Percentiles rank a stretch among this genome's conserved stretches.
phyloP scores from a whole-genome alignment of 2,113 vertebrate genomes.

The Cygnus atratus region DNA sequence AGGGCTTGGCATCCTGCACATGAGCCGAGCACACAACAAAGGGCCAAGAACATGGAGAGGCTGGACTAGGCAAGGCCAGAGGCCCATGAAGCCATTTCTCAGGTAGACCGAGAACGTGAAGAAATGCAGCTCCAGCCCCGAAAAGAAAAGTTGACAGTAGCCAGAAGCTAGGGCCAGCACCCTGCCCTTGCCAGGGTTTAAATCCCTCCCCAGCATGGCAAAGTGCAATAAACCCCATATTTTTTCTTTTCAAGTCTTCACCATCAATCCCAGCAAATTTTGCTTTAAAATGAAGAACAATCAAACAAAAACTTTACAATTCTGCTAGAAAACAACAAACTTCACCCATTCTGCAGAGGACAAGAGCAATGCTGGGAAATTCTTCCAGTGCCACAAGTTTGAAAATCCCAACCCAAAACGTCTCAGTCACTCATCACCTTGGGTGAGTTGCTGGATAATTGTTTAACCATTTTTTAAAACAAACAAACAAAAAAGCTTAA shows the following conservation, averaged over 20 bases:
- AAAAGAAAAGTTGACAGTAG: background rate
- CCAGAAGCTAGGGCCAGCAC: background rate
- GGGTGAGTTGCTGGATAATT: background rate
- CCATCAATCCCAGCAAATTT: background rate
- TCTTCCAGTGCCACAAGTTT: conserved; percentile 19
- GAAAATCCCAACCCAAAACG: background rate
- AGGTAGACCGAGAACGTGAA: background rate
- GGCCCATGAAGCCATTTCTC: background rate
- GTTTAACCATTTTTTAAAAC: background rate
- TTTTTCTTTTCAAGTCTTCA: background rate
- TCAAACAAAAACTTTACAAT: background rate
- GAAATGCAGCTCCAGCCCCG: background rate
- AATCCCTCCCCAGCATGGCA: background rate
- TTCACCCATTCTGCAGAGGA: background rate
- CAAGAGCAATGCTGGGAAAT: background rate
- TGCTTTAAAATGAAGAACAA: background rate
- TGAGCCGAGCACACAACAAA: background rate
- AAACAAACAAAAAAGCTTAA: background rate
- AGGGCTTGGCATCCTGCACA: background rate
- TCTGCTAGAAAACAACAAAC: background rate
- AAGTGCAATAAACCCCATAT: background rate
- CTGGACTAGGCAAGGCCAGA: background rate
- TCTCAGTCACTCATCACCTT: background rate
- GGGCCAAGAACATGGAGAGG: conserved; percentile 22
- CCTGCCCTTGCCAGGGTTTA: background rate